Evolutionary conservation across 2,888 invertebrate genomes (phyloP).

Genomic region (Cantharis rustica): DNA sequence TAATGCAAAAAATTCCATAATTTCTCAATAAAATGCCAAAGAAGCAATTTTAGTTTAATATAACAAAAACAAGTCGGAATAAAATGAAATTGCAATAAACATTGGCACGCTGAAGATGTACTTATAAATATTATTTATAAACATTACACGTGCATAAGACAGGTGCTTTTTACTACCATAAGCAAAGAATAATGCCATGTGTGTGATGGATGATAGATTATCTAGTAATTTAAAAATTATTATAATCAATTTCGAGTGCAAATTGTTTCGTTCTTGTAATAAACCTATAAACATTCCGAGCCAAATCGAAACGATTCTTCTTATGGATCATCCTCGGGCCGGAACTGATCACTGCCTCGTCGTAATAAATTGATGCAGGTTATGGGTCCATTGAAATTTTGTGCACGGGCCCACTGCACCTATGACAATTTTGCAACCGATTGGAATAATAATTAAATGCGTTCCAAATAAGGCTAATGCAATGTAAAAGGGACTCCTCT

Average conservation of each 20-base stretch:
- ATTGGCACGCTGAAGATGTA: background rate
- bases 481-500: background rate
- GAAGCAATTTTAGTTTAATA: background rate
- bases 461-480: background rate
- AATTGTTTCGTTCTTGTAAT: background rate
- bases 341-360: background rate
- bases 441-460: background rate
- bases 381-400: background rate
- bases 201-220: background rate
- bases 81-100: background rate
- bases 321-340: background rate
- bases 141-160: background rate
- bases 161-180: background rate
- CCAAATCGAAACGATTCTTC: background rate
- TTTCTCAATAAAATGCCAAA: background rate
- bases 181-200: background rate
- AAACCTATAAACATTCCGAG: background rate
- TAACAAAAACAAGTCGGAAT: background rate
- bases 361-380: background rate
- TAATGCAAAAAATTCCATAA: conserved; percentile 23
- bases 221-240: background rate
- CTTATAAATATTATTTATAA: background rate
- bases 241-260: background rate
- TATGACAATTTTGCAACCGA: background rate
- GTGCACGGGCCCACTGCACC: background rate